These are phyloP conservation scores for Conistra vaccinii DNA, from an alignment of 2,888 invertebrate genomes.

Conservation along the genomic window DNA sequence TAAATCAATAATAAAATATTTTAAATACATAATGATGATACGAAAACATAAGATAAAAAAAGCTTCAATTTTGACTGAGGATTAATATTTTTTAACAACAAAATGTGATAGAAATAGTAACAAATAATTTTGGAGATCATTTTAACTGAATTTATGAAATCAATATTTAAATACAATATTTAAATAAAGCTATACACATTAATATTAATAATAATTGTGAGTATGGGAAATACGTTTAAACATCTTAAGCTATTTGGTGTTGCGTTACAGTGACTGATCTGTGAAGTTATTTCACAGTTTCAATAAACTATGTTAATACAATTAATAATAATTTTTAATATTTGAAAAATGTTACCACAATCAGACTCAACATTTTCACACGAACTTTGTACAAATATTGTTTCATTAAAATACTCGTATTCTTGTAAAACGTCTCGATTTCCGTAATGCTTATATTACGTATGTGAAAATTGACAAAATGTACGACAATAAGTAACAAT, in stretches of 20 bases:
- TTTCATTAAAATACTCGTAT: slow-evolving; percentile 77
- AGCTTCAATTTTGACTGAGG: slow-evolving; percentile 35
- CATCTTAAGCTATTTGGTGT: slow-evolving; percentile 88
- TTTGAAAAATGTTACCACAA: slow-evolving; percentile 81
- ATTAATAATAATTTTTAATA: slow-evolving; percentile 75
- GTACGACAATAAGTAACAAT: slow-evolving; percentile 71
- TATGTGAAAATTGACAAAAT: slow-evolving; percentile 87
- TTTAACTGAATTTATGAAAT: slow-evolving; percentile 5
- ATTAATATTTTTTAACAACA: slow-evolving; percentile 28
- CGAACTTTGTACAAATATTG: slow-evolving; percentile 86
- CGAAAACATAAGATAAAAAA: slow-evolving; percentile 43
- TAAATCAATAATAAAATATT: slow-evolving; percentile 53
- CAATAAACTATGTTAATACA: slow-evolving; percentile 77
- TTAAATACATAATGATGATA: slow-evolving; percentile 44
- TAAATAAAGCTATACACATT: slow-evolving; percentile 49
- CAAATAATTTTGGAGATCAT: not conserved
- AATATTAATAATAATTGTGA: slow-evolving; percentile 67
- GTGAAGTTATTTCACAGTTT: slow-evolving; percentile 78
- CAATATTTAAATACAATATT: slow-evolving; percentile 17
- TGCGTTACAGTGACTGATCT: slow-evolving; percentile 85
- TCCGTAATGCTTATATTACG: slow-evolving; percentile 81
- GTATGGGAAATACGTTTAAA: slow-evolving; percentile 72
- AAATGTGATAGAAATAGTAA: not conserved
- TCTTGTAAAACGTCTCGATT: slow-evolving; percentile 68
- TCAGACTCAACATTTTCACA: slow-evolving; percentile 87